Conservation (phyloP, 2,888 invertebrate species). For the Trypoxylon attenuatum region DNA sequence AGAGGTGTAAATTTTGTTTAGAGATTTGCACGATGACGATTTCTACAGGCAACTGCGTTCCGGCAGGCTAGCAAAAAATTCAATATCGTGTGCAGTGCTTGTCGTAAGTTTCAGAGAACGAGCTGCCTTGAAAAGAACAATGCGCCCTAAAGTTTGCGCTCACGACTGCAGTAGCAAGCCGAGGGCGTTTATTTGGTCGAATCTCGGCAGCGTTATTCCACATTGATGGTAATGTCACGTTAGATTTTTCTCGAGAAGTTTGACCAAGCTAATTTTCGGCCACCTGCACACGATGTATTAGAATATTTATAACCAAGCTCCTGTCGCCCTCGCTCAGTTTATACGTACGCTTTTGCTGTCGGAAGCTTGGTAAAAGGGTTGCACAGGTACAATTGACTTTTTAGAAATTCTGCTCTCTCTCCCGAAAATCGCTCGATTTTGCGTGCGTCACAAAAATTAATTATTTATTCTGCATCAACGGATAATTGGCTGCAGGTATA, state of each 20-base stretch:
- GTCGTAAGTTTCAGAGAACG: conserved; percentile 17
- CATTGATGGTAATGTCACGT: conserved; percentile 5
- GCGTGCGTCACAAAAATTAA: too few species aligned
- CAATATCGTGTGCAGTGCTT: conserved; percentile 10
- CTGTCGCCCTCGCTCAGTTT: not conserved
- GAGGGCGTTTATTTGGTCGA: not conserved
- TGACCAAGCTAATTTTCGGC: not conserved
- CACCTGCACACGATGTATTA: not conserved
- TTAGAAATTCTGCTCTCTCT: too few species aligned
- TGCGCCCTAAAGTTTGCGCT: conserved; percentile 8
- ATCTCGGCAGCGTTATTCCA: conserved; percentile 5
- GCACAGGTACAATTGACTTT: too few species aligned
- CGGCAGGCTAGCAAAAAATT: conserved; percentile 16
- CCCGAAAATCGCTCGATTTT: too few species aligned
- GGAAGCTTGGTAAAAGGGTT: too few species aligned
- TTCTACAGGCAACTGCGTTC: too few species aligned
- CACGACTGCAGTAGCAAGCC: not conserved
- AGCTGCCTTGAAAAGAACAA: conserved; percentile 12
- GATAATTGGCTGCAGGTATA: too few species aligned
- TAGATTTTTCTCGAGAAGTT: conserved; percentile 10
- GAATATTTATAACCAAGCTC: conserved; percentile 2
- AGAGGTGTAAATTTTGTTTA: too few species aligned
- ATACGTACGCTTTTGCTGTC: too few species aligned
- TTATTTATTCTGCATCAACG: too few species aligned
- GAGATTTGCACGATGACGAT: too few species aligned